Conservation (phyloP, 2,888 invertebrate species). For the Patella pellucida region DNA sequence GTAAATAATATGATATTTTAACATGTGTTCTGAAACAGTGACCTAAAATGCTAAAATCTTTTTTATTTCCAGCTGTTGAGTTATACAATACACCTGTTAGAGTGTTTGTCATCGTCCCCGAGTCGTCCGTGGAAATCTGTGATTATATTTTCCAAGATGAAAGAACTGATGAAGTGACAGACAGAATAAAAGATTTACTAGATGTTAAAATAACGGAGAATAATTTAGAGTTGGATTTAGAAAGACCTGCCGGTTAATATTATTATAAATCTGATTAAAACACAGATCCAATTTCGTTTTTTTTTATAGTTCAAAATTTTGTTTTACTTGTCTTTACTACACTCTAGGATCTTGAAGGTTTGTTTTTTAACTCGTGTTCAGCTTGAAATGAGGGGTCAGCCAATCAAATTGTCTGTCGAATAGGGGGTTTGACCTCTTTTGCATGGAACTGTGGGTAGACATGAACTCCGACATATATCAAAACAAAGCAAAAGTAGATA, state of each 20-base stretch:
- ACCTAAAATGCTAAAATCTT: not conserved
- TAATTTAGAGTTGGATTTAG: slow-evolving; percentile 81
- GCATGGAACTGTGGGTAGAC: no score
- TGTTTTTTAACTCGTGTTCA: no score
- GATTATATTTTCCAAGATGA: slow-evolving; percentile 95
- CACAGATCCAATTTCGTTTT: not conserved
- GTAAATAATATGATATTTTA: no score
- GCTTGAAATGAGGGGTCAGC: no score
- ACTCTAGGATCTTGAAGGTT: not conserved
- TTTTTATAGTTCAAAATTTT: no score
- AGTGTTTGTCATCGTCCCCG: slow-evolving; percentile 82
- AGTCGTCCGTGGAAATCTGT: slow-evolving; percentile 80
- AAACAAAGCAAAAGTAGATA: no score
- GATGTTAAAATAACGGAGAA: slow-evolving; percentile 82
- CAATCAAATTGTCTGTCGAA: no score
- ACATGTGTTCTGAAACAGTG: no score
- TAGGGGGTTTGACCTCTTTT: no score
- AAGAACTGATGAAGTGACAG: slow-evolving; percentile 84
- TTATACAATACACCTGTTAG: slow-evolving; percentile 91
- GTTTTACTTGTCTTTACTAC: not conserved
- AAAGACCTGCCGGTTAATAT: slow-evolving; percentile 81
- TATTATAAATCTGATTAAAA: not conserved
- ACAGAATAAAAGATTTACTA: slow-evolving; percentile 85
- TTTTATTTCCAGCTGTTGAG: slow-evolving; percentile 77
- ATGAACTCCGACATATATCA: no score